Conservation (phyloP, 2,113 vertebrate genomes). For the Helogale parvula region DNA sequence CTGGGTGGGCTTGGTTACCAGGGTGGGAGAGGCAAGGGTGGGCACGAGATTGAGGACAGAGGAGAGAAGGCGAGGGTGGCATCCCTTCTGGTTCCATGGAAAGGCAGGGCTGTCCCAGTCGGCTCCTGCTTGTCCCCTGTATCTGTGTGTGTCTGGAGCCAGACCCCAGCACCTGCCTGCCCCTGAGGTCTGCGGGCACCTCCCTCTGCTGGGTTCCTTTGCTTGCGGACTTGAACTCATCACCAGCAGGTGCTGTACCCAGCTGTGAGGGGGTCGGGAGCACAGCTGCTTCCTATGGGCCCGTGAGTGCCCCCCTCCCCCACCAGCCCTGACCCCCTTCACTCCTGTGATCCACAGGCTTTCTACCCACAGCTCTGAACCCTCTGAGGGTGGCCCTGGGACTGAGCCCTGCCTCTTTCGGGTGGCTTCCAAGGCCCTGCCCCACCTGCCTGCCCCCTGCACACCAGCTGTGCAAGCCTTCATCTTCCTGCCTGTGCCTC, state of each 20-base stretch:
- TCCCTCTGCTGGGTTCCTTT: too few relatives aligned
- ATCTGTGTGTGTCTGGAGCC: not conserved
- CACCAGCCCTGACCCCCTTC: accelerated
- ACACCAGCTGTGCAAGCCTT: not conserved
- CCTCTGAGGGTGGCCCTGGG: not conserved
- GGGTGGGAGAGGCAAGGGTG: not conserved
- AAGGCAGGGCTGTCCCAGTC: not conserved
- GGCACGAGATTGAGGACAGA: accelerated
- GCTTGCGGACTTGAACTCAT: not conserved
- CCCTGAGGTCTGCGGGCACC: too few relatives aligned
- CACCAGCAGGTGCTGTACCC: not conserved
- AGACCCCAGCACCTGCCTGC: not conserved
- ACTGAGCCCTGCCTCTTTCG: not conserved
- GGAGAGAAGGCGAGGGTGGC: too few relatives aligned
- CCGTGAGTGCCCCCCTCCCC: not conserved
- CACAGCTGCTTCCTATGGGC: not conserved
- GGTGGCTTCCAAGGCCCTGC: not conserved
- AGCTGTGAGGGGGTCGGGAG: not conserved
- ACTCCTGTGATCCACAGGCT: not conserved
- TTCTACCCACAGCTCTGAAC: too few relatives aligned
- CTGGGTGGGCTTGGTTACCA: not conserved
- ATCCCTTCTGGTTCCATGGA: not conserved
- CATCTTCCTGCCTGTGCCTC: not conserved
- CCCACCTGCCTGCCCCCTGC: not conserved
- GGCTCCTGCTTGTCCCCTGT: not conserved